Percentiles rank a stretch among this genome's conserved stretches.
Conservation (phyloP, 2,797 vertebrate species). For the Mormyrus proboscirostris region DNA sequence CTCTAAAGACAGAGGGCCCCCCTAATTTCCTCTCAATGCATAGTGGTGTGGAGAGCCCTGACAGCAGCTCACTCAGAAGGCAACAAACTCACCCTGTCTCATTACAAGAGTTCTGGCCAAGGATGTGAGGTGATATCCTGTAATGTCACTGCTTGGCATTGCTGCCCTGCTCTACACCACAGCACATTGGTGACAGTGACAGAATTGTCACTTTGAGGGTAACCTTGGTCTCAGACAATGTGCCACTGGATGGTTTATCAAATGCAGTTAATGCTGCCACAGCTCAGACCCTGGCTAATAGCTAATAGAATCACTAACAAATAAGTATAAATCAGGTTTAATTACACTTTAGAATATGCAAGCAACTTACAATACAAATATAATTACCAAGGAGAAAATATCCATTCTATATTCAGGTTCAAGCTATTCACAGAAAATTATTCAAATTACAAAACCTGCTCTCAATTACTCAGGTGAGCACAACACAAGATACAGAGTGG, state of each 20-base stretch:
- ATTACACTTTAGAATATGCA: not conserved
- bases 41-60: not conserved
- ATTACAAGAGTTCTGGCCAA: not conserved
- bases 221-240: not conserved
- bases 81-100: not conserved
- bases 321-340: not conserved
- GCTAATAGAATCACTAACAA: not conserved
- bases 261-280: not conserved
- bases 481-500: not conserved
- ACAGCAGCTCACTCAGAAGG: not conserved
- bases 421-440: not conserved
- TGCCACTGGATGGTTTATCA: not conserved
- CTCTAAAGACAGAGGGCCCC: not conserved
- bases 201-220: not conserved
- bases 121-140: not conserved
- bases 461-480: not conserved
- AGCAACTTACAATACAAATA: not conserved
- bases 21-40: not conserved
- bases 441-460: not conserved
- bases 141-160: not conserved
- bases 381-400: not conserved
- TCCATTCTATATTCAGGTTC: not conserved
- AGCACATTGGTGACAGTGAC: not conserved
- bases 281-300: not conserved
- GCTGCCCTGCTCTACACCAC: not conserved